Evolutionary conservation across 2,888 invertebrate species (phyloP).

Genomic region (Stenolophus ochropezus): DNA sequence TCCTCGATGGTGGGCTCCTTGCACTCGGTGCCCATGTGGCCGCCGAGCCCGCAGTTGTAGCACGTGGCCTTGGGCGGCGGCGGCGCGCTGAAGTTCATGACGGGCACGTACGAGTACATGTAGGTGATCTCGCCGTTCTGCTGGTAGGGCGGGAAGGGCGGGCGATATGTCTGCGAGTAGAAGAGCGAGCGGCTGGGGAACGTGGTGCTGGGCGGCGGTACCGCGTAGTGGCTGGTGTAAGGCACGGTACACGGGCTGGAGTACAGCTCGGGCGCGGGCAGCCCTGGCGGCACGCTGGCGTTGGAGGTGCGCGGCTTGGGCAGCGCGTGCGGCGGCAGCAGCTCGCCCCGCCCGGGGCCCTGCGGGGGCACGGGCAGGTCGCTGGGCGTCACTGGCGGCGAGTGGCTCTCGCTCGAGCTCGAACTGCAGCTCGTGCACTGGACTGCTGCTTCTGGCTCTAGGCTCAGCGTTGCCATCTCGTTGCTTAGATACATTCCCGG

Average conservation of each 20-base stretch:
- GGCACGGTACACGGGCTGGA: conserved; percentile 73
- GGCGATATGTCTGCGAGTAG: conserved; percentile 69
- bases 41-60: conserved; percentile 93
- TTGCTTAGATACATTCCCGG: conserved; percentile 71
- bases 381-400: conserved; percentile 78
- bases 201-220: conserved; percentile 69
- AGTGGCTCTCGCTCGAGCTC: conserved; percentile 75
- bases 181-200: conserved; percentile 67
- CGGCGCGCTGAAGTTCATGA: conserved; percentile 71
- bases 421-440: conserved; percentile 75
- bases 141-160: conserved; percentile 72
- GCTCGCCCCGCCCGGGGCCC: conserved; percentile 66
- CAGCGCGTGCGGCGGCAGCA: conserved; percentile 68
- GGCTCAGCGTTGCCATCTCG: conserved; percentile 73
- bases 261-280: conserved; percentile 61
- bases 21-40: conserved; percentile 90
- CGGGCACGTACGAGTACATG: conserved; percentile 69
- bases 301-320: conserved; percentile 65
- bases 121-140: conserved; percentile 76
- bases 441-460: conserved; percentile 74
- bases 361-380: conserved; percentile 67
- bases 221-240: conserved; percentile 74
- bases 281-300: conserved; percentile 64
- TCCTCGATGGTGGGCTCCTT: conserved; percentile 95
- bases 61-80: conserved; percentile 83